phyloP scores from a whole-genome alignment of 2,113 vertebrate species.

The zebrafish (Danio rerio) region GRCz12tu NC_133185.1:22484001-22484500 shows the following conservation, averaged over 20 bases:
- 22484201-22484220: slow-evolving; percentile 65
- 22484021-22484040: slow-evolving; percentile 75
- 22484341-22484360: slow-evolving; percentile 72
- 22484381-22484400: slow-evolving; percentile 69
- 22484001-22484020: slow-evolving; percentile 82
- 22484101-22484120: slow-evolving; percentile 65
- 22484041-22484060: slow-evolving; percentile 78
- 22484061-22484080: slow-evolving; percentile 76
- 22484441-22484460: neutral
- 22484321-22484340: slow-evolving; percentile 76
- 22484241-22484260: slow-evolving; percentile 72
- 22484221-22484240: slow-evolving; percentile 55
- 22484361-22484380: slow-evolving; percentile 67
- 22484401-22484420: slow-evolving; percentile 58
- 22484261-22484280: slow-evolving; percentile 74
- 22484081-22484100: slow-evolving; percentile 61
- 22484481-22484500: neutral
- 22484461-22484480: neutral
- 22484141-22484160: slow-evolving; percentile 46
- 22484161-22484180: slow-evolving; percentile 60
- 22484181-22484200: slow-evolving; percentile 21
- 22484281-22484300: slow-evolving; percentile 67
- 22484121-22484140: slow-evolving; percentile 68
- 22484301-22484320: slow-evolving; percentile 57
- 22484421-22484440: neutral